Evolutionary conservation across 2,888 invertebrate genomes (phyloP), one percentile per base, ranked within the genome.

Genomic region (Cephus rjabovi): DNA sequence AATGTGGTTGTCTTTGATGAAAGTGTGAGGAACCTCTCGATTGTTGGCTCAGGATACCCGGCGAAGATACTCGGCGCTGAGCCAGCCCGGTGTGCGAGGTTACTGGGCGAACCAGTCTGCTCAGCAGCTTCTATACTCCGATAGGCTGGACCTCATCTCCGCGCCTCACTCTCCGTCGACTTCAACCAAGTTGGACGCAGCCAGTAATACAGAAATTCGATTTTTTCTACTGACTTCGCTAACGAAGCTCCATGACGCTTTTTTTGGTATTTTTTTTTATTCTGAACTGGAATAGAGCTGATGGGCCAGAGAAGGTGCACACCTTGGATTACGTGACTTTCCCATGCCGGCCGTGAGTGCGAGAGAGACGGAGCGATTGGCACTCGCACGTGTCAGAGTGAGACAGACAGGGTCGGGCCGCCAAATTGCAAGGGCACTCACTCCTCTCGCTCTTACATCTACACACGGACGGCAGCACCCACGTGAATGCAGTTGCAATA

Each of bases 21-120:
- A 23, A 56, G 56, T 23, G 56, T 56, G 56, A 56, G 56, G 56
- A 56, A 56, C 79, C 81, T 76, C 69, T 68, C 73, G 73, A 35
- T 73, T 33, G n/a, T 83, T 79, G 85, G 82, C 33, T 71, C 71
- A 12, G 71, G 56, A 56, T 56, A 56, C 23, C 9, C 56, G 56
- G 56, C 23, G 56, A 56, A 56, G 56, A 56, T 84, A 79, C 83
- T 85, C 81, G 71, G 71, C 71, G 78, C 80, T 79, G 80, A 79
- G 81, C 82, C 75, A 79, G 81, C 79, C 81, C 75, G 74, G 75
- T 76, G 79, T 76, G 85, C 84, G 86, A 86, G 88, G 89, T 89
- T 88, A 88, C 88, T 88, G 86, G 88, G 88, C 89, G 86, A 89
- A 87, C 88, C 87, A 88, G 87, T 88, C 87, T 87, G 82, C 80